These are phyloP conservation scores for Agapornis roseicollis DNA, from an alignment of 2,113 vertebrate species.

Conservation along the genomic window DNA sequence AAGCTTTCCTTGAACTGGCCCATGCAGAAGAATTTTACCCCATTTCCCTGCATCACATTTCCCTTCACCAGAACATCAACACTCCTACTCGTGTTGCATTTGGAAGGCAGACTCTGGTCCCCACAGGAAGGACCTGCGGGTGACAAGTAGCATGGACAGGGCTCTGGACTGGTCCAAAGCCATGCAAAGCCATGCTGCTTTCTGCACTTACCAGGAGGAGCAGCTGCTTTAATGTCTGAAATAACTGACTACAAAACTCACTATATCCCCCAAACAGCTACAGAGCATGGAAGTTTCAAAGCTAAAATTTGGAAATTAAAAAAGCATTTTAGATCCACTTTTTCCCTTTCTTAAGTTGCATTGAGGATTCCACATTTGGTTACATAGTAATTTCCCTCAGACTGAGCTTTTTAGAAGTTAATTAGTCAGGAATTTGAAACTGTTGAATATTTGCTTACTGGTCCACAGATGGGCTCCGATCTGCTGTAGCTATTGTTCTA, in stretches of 20 bases:
- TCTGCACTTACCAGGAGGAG: background rate
- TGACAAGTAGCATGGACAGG: background rate
- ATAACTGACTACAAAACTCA: background rate
- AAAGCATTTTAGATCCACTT: background rate
- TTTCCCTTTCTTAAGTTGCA: background rate
- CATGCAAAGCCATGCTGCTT: background rate
- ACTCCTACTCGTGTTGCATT: accelerated
- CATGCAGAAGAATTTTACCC: background rate
- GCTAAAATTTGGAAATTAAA: background rate
- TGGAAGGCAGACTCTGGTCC: background rate
- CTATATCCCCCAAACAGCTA: background rate
- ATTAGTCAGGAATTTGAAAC: constrained; percentile 28
- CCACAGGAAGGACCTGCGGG: background rate
- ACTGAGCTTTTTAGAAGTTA: constrained; percentile 48
- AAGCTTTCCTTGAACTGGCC: background rate
- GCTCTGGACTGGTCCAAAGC: background rate
- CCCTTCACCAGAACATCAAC: background rate
- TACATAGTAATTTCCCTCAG: constrained; percentile 25
- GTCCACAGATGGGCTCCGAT: background rate
- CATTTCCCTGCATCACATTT: accelerated
- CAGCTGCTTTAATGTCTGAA: background rate
- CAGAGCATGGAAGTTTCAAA: background rate
- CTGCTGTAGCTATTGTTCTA: background rate
- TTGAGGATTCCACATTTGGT: background rate
- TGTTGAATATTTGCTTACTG: background rate